Evolutionary conservation across 2,888 invertebrate species (phyloP).

Genomic region (Drosophila putrida): DNA sequence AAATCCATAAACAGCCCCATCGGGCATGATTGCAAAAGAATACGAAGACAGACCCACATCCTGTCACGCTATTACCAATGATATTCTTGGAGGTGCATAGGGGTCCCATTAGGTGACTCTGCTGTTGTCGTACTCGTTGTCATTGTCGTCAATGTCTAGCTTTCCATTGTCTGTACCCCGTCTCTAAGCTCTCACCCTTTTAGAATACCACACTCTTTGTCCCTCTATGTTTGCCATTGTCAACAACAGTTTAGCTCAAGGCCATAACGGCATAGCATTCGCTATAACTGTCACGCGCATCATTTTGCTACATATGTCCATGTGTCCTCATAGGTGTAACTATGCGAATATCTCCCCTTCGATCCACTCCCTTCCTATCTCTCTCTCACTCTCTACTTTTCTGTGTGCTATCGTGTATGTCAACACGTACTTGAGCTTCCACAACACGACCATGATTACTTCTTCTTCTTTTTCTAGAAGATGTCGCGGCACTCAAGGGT

Average conservation of each 20-base stretch:
- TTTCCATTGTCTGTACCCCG: slow-evolving; percentile 72
- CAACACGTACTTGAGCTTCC: slow-evolving; percentile 77
- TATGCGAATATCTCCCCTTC: slow-evolving; percentile 3
- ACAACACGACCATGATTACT: slow-evolving; percentile 80
- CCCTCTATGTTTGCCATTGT: slow-evolving; percentile 58
- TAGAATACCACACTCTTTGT: neutral
- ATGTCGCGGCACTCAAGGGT: slow-evolving; percentile 59
- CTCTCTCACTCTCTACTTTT: slow-evolving; percentile 26
- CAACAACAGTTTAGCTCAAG: slow-evolving; percentile 80
- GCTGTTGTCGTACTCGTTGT: slow-evolving; percentile 11
- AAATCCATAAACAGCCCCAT: slow-evolving; percentile 71
- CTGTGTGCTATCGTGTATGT: slow-evolving; percentile 62
- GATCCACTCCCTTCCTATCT: neutral
- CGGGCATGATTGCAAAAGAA: slow-evolving; percentile 60
- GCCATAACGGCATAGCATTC: slow-evolving; percentile 67
- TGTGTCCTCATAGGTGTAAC: slow-evolving; percentile 27
- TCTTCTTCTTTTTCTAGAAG: slow-evolving; percentile 57
- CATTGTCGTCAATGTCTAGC: slow-evolving; percentile 50
- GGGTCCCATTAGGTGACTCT: slow-evolving; percentile 41
- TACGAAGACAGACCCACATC: slow-evolving; percentile 42
- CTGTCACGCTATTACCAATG: slow-evolving; percentile 38
- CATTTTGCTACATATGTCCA: slow-evolving; percentile 34
- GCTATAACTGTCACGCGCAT: slow-evolving; percentile 65
- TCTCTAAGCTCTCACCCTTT: neutral
- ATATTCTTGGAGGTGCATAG: slow-evolving; percentile 17